A percentile compares a stretch with the other conserved stretches of the same genome.
Evolutionary conservation across 2,797 vertebrate species (phyloP).

Genomic region (Gadopsis bispinosus): DNA sequence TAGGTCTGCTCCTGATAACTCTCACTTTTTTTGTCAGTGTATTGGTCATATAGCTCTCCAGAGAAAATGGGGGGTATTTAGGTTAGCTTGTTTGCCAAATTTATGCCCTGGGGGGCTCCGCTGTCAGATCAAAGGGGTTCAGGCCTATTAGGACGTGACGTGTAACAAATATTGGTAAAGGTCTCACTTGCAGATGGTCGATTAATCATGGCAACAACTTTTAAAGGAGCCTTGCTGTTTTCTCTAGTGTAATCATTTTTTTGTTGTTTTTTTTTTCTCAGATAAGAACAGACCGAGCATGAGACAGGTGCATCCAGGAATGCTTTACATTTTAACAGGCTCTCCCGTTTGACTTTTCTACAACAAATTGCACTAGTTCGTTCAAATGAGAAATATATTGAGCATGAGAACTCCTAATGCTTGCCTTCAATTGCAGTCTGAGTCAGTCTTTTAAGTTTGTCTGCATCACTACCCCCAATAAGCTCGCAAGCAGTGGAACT

Average conservation of each 20-base stretch:
- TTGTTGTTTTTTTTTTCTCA: slow-evolving; percentile 1
- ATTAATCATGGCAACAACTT: slow-evolving; percentile 75
- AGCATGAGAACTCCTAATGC: slow-evolving; percentile 73
- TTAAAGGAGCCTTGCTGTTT: slow-evolving; percentile 66
- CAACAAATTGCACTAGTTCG: slow-evolving; percentile 70
- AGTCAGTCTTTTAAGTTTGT: slow-evolving; percentile 79
- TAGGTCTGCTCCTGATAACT: slow-evolving; percentile 74
- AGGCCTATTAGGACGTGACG: slow-evolving; percentile 72
- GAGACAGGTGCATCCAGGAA: slow-evolving; percentile 69
- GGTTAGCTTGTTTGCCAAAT: slow-evolving; percentile 76
- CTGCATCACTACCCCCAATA: slow-evolving; percentile 78
- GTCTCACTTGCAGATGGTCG: slow-evolving; percentile 64
- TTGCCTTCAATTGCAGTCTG: slow-evolving; percentile 67
- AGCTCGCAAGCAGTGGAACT: slow-evolving; percentile 69
- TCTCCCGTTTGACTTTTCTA: slow-evolving; percentile 57
- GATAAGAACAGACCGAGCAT: slow-evolving; percentile 57
- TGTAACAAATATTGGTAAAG: slow-evolving; percentile 83
- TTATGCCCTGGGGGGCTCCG: slow-evolving; percentile 50
- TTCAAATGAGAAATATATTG: slow-evolving; percentile 78
- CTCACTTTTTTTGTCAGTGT: slow-evolving; percentile 66
- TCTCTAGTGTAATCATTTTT: slow-evolving; percentile 58
- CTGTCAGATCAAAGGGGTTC: slow-evolving; percentile 75
- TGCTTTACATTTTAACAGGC: slow-evolving; percentile 60
- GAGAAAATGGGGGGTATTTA: slow-evolving; percentile 70
- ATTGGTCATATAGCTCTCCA: slow-evolving; percentile 69